Percentiles rank a stretch among this genome's conserved stretches.
Conservation (phyloP, 2,113 vertebrate genomes). For the Lepisosteus oculatus region DNA sequence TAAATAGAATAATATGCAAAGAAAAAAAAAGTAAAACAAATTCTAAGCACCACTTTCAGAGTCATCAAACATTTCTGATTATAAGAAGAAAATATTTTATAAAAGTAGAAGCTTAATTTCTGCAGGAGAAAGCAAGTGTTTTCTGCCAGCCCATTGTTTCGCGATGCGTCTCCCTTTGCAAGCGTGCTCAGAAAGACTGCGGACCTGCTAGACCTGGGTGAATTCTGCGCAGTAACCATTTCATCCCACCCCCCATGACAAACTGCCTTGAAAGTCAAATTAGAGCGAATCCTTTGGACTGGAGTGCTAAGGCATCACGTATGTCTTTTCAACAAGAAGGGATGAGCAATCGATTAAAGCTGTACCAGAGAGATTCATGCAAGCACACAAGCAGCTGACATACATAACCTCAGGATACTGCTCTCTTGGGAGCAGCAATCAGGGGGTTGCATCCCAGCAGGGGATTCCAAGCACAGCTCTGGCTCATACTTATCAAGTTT, state of each 20-base stretch:
- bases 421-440: slow-evolving; percentile 19
- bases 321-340: slow-evolving; percentile 6
- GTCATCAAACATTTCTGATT: no score
- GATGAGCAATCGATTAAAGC: slow-evolving; percentile 21
- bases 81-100: no score
- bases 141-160: no score
- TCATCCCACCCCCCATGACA: background rate
- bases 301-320: background rate
- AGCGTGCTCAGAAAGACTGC: no score
- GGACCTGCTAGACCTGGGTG: no score
- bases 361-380: slow-evolving; percentile 8
- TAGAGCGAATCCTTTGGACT: background rate
- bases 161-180: no score
- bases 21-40: background rate
- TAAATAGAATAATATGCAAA: background rate
- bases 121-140: no score
- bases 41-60: no score
- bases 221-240: background rate
- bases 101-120: no score
- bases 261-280: background rate
- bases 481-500: slow-evolving; percentile 15
- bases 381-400: slow-evolving; percentile 7
- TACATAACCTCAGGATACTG: background rate
- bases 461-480: slow-evolving; percentile 6
- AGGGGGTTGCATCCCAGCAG: background rate